Evolutionary conservation across 2,888 invertebrate genomes (phyloP), one percentile per base, ranked within the genome.

Genomic region (Eristalis intricaria): DNA sequence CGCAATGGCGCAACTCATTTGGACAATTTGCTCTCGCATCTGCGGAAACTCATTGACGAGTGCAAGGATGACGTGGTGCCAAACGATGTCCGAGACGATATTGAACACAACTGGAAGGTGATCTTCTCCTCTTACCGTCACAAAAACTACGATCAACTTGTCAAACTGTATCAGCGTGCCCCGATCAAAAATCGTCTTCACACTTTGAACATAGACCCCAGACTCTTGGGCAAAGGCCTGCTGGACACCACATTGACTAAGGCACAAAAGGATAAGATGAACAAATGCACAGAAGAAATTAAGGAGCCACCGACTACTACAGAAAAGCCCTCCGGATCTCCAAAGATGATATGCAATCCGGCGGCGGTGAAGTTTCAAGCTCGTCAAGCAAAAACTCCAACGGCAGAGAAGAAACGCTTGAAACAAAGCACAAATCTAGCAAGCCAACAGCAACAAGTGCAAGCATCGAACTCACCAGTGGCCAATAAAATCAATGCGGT

Each of bases 1-100:
- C 92, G 92, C 4, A 93, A 94, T 77, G 95, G 95, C 1, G 90
- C 92, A 0, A 89, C 90, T 81, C 94, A 94, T 89, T 90, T 95
- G 29, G 93, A 91, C 4, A 92, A 93, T 85, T 90, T 95, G 22
- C 89, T 93, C 64, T 86, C 91, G 0, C 91, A 94, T 64, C 83
- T 91, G 38, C 90, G 89, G 43, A 89, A 78, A 3, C 87, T 93
- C 1, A 77, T 92, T 0, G 89, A 90, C 19, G 89, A 91, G 8
- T 90, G 88, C 63, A 88, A 90, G 8, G 81, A 84, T 0, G 90
- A 90, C 2, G 91, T 92, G 77, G 92, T 95, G 79, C 89, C 94
- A 0, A 75, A 89, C 0, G 90, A 93, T 10, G 29, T 94, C 32
- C 94, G 95, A 2, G 91, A 92, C 22, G 93, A 94, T 89, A 94